phyloP scores from a whole-genome alignment of 1,140 invertebrate species.

The Drosophila parvula region DNA sequence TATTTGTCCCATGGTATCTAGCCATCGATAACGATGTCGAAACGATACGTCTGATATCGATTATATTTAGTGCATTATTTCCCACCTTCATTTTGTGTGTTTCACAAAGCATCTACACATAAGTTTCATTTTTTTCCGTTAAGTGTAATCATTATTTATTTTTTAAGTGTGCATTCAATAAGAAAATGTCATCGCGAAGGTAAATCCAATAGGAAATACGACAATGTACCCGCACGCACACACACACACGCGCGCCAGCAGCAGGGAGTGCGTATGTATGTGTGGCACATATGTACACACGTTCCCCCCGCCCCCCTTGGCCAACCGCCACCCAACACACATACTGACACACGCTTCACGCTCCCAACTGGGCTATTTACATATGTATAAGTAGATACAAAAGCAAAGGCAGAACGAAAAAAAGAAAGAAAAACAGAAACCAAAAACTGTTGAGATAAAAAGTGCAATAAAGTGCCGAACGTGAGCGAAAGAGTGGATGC shows the following conservation, averaged over 20 bases:
- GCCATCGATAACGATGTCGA: background rate
- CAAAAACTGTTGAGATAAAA: slow-evolving; percentile 69
- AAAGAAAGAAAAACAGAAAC: slow-evolving; percentile 36
- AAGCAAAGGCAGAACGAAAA: slow-evolving; percentile 42
- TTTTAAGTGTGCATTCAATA: slow-evolving; percentile 79
- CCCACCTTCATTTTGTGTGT: slow-evolving; percentile 15
- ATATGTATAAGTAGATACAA: slow-evolving; percentile 79
- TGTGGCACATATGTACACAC: slow-evolving; percentile 41
- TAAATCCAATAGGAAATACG: slow-evolving; percentile 78
- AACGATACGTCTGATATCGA: background rate
- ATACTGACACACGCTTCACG: slow-evolving; percentile 38
- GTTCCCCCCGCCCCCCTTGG: background rate
- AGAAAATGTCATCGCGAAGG: slow-evolving; percentile 81
- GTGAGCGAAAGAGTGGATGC: slow-evolving; percentile 26
- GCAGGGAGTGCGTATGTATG: slow-evolving; percentile 12
- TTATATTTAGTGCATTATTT: slow-evolving; percentile 4
- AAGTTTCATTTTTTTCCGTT: slow-evolving; percentile 78
- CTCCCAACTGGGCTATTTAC: slow-evolving; percentile 74
- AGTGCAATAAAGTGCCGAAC: slow-evolving; percentile 70
- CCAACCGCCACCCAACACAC: slow-evolving; percentile 2
- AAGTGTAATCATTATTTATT: slow-evolving; percentile 77
- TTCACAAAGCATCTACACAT: slow-evolving; percentile 70
- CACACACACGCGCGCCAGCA: slow-evolving; percentile 21
- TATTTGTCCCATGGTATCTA: background rate
- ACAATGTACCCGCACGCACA: slow-evolving; percentile 51